Base-by-base conservation (phyloP, 2,797 vertebrate species). In the Remorina albescens region DNA sequence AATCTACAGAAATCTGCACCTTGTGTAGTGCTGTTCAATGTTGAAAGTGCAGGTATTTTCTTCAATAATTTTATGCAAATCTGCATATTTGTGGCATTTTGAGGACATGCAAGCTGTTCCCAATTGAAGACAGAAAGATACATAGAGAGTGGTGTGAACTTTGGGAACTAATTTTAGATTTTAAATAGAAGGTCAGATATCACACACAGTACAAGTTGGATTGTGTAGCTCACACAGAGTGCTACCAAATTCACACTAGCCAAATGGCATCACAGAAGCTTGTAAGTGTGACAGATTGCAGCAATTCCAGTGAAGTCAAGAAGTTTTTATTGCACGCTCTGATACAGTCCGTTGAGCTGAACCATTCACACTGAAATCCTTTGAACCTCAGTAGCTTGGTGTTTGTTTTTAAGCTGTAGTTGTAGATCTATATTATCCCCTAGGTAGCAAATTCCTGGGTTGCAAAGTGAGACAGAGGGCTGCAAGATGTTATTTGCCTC, bases 231-330 rank as follows among this genome's bases (percentile, higher is more conserved):
- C 79, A 54, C 70, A 49, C 76, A 0, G 4, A 81, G 68, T 8
- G 67, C 64, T 70, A 67, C 87, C 28, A 75, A 76, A 78, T 86
- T 89, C 78, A 84, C 85, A 62, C 82, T 7, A 9, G 73, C 83
- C 87, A 84, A 88, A 89, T 74, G 69, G 81, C 70, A 63, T 82
- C 80, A 67, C 72, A 50, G 77, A 67, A 76, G 67, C 86, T 44
- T 78, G 61, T 80, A 57, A 85, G 80, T 83, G 85, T 90, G 90
- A 87, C 82, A 76, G 85, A 90, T 89, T 85, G 82, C 82, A 73
- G 65, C 80, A 80, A 85, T 88, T 78, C 86, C 87, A 81, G 56
- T n/a, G 63, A 80, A 89, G 88, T 91, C 84, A 67, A 81, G 69
- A 68, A 81, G 78, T 73, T 86, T 84, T 74, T 86, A 84, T 79